Conservation (phyloP, 1,140 invertebrate genomes). For the Latrodectus geometricus region DNA sequence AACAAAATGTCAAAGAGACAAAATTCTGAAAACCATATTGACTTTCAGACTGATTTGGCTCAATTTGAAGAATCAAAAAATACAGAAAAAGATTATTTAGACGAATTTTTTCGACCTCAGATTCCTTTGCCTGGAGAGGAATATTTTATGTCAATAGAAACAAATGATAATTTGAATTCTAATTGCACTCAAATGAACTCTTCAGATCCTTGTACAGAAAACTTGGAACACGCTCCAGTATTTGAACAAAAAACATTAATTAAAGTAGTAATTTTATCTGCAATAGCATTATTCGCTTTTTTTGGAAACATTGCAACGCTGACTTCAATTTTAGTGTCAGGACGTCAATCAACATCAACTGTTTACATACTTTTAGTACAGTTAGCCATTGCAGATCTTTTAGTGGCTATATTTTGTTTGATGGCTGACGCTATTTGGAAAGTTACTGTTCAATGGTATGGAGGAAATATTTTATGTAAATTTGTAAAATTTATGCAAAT, state of each 20-base stretch:
- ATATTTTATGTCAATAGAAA: background rate
- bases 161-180: background rate
- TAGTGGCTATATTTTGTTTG: slow-evolving; percentile 84
- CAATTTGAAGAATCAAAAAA: background rate
- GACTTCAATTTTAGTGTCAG: slow-evolving; percentile 77
- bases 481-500: slow-evolving; percentile 85
- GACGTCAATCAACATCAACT: slow-evolving; percentile 71
- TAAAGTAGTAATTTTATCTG: slow-evolving; percentile 75
- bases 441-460: slow-evolving; percentile 83
- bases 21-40: too few species aligned
- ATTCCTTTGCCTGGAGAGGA: background rate
- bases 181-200: background rate
- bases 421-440: slow-evolving; percentile 82
- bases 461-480: slow-evolving; percentile 82
- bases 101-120: background rate
- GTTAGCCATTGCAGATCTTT: slow-evolving; percentile 76
- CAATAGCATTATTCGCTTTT: slow-evolving; percentile 79
- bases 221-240: slow-evolving; percentile 53
- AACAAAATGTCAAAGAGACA: too few species aligned
- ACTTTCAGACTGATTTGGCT: too few species aligned
- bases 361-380: slow-evolving; percentile 80
- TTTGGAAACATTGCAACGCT: slow-evolving; percentile 81
- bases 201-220: background rate
- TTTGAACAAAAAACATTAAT: slow-evolving; percentile 71
- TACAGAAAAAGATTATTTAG: background rate